A percentile compares a stretch with the other conserved stretches of the same genome.
Evolutionary conservation across 2,888 invertebrate genomes (phyloP).

Genomic region (Criorhina ranunculi): DNA sequence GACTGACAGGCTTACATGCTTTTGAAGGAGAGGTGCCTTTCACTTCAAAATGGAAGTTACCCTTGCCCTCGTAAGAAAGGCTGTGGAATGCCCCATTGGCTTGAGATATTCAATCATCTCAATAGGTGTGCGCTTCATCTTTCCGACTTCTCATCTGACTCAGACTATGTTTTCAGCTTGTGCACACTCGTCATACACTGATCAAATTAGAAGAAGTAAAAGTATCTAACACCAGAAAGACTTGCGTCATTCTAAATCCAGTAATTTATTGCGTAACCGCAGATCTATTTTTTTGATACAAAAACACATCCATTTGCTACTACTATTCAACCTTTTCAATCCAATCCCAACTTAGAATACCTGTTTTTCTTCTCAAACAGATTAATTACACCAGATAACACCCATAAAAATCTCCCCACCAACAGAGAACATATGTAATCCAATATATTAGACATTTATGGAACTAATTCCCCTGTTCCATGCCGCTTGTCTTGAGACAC

Average conservation of each 20-base stretch:
- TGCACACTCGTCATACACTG: too few species aligned
- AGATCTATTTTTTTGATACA: neutral
- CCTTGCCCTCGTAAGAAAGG: too few species aligned
- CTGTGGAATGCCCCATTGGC: too few species aligned
- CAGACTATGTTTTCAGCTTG: too few species aligned
- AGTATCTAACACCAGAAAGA: neutral
- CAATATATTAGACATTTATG: slow-evolving; percentile 38
- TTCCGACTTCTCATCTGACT: too few species aligned
- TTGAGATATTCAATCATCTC: too few species aligned
- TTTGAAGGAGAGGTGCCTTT: too few species aligned
- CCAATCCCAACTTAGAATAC: slow-evolving; percentile 27
- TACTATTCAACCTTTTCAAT: slow-evolving; percentile 5
- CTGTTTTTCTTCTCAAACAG: slow-evolving; percentile 38
- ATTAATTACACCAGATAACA: slow-evolving; percentile 59
- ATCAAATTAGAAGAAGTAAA: too few species aligned
- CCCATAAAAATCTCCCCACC: slow-evolving; percentile 23
- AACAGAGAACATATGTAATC: slow-evolving; percentile 47
- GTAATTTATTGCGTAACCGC: slow-evolving; percentile 44
- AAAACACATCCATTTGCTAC: slow-evolving; percentile 9
- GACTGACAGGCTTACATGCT: too few species aligned
- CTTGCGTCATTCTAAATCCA: slow-evolving; percentile 35
- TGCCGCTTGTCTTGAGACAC: neutral
- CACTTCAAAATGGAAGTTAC: too few species aligned
- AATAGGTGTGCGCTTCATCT: too few species aligned
- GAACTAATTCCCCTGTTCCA: slow-evolving; percentile 8